Conservation (phyloP, 2,797 vertebrate species). For the Nannoperca obscura region DNA sequence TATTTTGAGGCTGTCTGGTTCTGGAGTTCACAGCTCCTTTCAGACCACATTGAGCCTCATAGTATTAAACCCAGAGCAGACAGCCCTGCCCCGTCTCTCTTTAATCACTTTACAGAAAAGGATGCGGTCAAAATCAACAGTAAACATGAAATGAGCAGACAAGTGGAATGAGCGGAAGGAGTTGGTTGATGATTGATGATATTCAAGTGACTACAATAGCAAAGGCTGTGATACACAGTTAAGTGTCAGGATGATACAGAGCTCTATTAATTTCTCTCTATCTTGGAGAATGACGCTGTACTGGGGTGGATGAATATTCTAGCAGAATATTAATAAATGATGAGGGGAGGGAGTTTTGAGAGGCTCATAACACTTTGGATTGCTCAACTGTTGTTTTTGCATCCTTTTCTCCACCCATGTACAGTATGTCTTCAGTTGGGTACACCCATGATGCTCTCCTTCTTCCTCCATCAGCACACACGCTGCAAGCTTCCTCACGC, state of each 20-base stretch:
- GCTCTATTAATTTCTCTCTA: conserved; percentile 58
- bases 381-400: conserved; percentile 61
- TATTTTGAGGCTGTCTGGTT: conserved; percentile 60
- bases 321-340: conserved; percentile 77
- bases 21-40: conserved; percentile 35
- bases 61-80: conserved; percentile 21
- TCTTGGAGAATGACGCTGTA: conserved; percentile 48
- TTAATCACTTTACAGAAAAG: conserved; percentile 9
- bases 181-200: conserved; percentile 24
- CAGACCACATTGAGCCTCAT: conserved; percentile 9
- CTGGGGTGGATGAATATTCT: conserved; percentile 71
- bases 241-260: conserved; percentile 52
- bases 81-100: conserved; percentile 7
- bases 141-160: conserved; percentile 50
- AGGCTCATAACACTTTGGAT: conserved; percentile 59
- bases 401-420: conserved; percentile 42
- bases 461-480: conserved; percentile 33
- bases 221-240: conserved; percentile 34
- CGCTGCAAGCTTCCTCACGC: background rate
- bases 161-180: conserved; percentile 7
- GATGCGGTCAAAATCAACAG: conserved; percentile 37
- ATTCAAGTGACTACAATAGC: conserved; percentile 43
- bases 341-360: conserved; percentile 61
- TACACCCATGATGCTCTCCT: conserved; percentile 25
- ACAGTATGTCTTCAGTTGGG: conserved; percentile 47